Conservation (phyloP, 2,113 vertebrate species). For the Mobula hypostoma region DNA sequence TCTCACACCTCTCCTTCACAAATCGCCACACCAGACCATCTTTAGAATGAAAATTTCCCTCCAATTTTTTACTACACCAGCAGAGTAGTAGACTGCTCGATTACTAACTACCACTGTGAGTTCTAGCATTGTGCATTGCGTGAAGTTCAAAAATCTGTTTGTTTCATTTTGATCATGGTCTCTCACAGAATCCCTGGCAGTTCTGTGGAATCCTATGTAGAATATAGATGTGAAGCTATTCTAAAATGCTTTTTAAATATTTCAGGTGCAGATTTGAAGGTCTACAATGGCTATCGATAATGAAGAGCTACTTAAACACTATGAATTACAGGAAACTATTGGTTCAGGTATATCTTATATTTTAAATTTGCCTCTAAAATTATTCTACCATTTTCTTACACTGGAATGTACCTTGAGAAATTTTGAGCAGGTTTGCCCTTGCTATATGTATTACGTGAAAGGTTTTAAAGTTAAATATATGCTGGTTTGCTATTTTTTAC, state of each 20-base stretch:
- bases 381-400: not conserved
- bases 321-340: constrained; percentile 61
- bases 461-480: not conserved
- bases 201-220: no score
- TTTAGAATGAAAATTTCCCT: no score
- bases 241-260: not conserved
- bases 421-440: not conserved
- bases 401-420: no score
- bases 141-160: no score
- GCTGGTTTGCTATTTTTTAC: not conserved
- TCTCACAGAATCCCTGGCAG: no score
- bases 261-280: not conserved
- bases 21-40: no score
- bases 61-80: no score
- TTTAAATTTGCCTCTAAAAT: not conserved
- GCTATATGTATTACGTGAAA: not conserved
- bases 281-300: constrained; percentile 50
- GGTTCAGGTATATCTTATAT: constrained; percentile 56
- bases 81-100: no score
- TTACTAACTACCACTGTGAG: no score
- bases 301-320: constrained; percentile 60
- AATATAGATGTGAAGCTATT: not conserved
- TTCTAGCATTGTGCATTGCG: no score
- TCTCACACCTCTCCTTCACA: no score
- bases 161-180: no score